Base-by-base conservation (phyloP, 2,113 vertebrate genomes). In the Entosphenus tridentatus region DNA sequence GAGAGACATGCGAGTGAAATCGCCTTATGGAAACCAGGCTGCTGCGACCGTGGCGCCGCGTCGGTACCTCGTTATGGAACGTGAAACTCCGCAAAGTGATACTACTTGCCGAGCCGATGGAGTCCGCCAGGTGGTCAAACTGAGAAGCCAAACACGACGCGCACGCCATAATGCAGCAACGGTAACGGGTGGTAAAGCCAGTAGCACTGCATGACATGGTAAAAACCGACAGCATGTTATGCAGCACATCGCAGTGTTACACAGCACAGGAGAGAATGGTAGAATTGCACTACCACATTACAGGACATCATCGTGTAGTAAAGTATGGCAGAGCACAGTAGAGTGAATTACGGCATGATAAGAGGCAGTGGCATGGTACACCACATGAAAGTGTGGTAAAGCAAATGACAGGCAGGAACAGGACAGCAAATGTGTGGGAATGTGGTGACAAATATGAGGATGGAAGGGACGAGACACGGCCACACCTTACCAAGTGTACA, bases 1-100 rank as follows among this genome's bases (percentile, higher is more conserved):
- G 70, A 74, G 79, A 59, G 39, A 3, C 39, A 39, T 39, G 39
- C 39, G 6, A 39, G 39, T 39, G 39, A 39, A 39, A 39, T 39
- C 5, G 39, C 3, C 39, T 7, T 39, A 39, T 39, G 39, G 39
- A 39, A 39, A 39, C 39, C 39, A 39, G 39, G 39, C 39, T 39
- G 39, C 39, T 39, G 39, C 39, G 39, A 39, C 39, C 39, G 39
- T 39, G 39, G 39, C 6, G 39, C 39, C 39, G 39, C 39, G 39
- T 39, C 5, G 39, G 39, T 95, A 97, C 91, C 91, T 95, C 91
- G 10, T 81, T 78, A 78, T 80, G 84, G 77, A 79, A 78, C 57
- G 82, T 89, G 81, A 86, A 95, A 76, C 86, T 86, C 81, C 92
- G 95, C 76, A 96, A 85, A 39, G 84, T 91, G 76, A 97, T 82